Evolutionary conservation across 2,113 vertebrate species (phyloP).

Genomic region (Sciurus niger): DNA sequence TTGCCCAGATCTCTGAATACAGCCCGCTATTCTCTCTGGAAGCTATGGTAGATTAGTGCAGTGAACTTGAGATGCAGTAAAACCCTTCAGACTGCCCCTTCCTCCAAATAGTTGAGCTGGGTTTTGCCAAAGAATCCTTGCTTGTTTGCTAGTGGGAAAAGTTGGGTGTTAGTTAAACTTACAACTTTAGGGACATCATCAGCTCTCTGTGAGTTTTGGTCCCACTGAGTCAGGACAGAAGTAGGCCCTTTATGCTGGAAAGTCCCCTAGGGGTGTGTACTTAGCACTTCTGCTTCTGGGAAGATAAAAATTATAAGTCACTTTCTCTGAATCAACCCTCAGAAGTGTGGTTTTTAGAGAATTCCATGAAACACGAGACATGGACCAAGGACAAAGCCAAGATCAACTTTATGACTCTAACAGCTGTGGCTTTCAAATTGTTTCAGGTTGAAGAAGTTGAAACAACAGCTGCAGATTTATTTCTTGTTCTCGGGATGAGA

Average conservation of each 20-base stretch:
- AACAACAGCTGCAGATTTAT: constrained; percentile 74
- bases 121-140: not conserved
- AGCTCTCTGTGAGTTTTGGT: not conserved
- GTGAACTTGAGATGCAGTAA: constrained; percentile 63
- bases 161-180: not conserved
- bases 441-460: constrained; percentile 59
- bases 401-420: constrained; percentile 65
- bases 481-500: constrained; percentile 47
- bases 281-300: not conserved
- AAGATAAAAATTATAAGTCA: not conserved
- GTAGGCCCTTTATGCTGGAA: not conserved
- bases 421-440: constrained; percentile 69
- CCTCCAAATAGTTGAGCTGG: constrained; percentile 58
- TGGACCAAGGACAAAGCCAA: constrained; percentile 50
- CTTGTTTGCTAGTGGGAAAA: constrained; percentile 30
- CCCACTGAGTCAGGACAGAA: not conserved
- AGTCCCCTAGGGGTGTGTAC: not conserved
- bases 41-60: constrained; percentile 66
- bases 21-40: constrained; percentile 73
- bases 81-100: constrained; percentile 38
- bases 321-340: constrained; percentile 27
- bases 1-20: constrained; percentile 76
- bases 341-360: constrained; percentile 53
- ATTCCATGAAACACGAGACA: constrained; percentile 61
- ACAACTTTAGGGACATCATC: not conserved